phyloP scores from a whole-genome alignment of 2,797 vertebrate species.

The Dendrocincla fuliginosa region DNA sequence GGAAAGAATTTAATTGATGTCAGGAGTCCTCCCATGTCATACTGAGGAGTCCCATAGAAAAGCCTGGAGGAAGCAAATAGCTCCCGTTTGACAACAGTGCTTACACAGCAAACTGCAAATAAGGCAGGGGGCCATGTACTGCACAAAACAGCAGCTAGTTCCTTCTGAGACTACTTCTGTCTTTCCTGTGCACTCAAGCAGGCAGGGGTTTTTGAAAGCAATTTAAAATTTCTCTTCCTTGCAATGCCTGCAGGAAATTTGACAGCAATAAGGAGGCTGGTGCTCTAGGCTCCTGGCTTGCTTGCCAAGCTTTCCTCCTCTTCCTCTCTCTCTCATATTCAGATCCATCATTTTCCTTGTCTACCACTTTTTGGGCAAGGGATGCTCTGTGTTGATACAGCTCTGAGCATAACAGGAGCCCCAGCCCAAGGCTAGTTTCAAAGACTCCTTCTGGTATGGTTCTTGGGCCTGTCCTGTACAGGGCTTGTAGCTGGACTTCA shows the following conservation, averaged over 20 bases:
- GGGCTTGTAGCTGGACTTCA: not conserved
- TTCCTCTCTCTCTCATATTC: not conserved
- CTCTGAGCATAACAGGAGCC: accelerated
- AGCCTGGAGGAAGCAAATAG: not conserved
- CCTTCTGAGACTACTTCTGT: not conserved
- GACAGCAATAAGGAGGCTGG: not conserved
- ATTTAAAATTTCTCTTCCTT: constrained; percentile 19
- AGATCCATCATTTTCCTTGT: not conserved
- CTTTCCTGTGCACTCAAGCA: constrained; percentile 1
- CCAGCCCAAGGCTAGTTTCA: not conserved
- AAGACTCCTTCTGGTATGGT: not conserved
- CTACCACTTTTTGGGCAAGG: not conserved
- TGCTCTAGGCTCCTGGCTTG: not conserved
- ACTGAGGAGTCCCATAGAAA: not conserved
- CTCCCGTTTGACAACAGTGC: not conserved
- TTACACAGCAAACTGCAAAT: constrained; percentile 32
- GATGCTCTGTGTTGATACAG: not conserved
- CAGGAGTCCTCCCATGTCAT: not conserved
- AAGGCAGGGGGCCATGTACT: not conserved
- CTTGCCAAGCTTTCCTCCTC: not conserved
- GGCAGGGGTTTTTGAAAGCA: not conserved
- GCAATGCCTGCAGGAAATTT: constrained; percentile 1
- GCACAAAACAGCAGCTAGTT: not conserved
- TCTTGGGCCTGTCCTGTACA: not conserved
- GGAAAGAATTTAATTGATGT: not conserved